A percentile compares a stretch with the other conserved stretches of the same genome.
Conservation (phyloP, 2,888 invertebrate genomes). For the Sinodicranocentrus sp. region DNA sequence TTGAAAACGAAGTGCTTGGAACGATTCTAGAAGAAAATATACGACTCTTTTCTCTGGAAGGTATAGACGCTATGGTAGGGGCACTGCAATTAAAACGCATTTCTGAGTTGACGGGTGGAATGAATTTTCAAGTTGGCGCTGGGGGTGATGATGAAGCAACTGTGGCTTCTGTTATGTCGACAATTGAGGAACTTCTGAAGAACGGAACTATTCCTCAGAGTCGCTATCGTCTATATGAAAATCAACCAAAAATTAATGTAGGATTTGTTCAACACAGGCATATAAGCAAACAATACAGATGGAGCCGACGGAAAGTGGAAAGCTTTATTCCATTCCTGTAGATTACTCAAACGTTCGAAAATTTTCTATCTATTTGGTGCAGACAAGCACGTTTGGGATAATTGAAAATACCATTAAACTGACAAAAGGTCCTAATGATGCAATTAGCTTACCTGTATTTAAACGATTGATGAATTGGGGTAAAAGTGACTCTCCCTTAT, state of each 20-base stretch:
- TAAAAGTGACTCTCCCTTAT: neutral
- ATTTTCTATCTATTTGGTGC: neutral
- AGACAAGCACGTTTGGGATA: neutral
- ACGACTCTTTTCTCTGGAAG: constrained; percentile 33
- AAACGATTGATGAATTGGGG: neutral
- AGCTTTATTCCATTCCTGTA: neutral
- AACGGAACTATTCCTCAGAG: neutral
- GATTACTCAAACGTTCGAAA: neutral
- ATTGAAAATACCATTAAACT: too few relatives aligned
- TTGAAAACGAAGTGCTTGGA: constrained; percentile 32
- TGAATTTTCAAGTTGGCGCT: constrained; percentile 20
- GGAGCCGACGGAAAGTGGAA: neutral
- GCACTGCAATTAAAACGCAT: constrained; percentile 1
- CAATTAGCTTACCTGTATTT: neutral
- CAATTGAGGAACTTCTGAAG: constrained; percentile 19
- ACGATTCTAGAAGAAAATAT: constrained; percentile 35
- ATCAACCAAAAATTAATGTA: too few relatives aligned
- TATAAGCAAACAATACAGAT: too few relatives aligned
- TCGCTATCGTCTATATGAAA: constrained; percentile 13
- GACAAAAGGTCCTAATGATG: neutral
- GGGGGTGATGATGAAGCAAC: neutral
- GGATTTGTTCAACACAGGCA: too few relatives aligned
- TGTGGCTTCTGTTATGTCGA: neutral
- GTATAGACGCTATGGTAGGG: neutral
- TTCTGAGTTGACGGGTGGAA: constrained; percentile 11